A percentile compares a stretch with the other conserved stretches of the same genome.
These are phyloP conservation scores for Otolemur garnettii DNA, from an alignment of 2,113 vertebrate species.

Conservation along the genomic window DNA sequence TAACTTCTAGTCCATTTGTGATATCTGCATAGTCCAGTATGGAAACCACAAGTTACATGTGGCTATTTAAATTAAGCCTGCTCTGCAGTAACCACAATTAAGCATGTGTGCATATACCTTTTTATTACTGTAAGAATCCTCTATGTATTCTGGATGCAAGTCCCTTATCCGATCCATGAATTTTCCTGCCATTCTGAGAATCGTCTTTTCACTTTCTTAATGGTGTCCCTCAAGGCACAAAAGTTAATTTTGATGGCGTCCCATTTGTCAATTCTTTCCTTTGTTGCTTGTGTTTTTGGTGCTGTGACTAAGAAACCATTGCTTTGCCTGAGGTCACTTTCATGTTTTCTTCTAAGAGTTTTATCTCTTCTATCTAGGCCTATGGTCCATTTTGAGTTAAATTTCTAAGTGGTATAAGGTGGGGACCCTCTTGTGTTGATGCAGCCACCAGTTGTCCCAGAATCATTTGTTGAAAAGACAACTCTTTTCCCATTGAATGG, in stretches of 20 bases:
- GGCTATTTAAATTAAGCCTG: neutral
- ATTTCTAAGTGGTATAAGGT: neutral
- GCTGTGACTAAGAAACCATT: neutral
- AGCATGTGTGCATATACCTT: neutral
- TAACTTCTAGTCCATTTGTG: neutral
- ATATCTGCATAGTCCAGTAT: neutral
- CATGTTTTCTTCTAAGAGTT: neutral
- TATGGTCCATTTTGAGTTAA: neutral
- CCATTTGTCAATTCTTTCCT: neutral
- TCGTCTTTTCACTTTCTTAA: neutral
- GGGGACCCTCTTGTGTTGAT: neutral
- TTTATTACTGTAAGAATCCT: neutral
- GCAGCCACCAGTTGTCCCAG: neutral
- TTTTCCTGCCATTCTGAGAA: neutral
- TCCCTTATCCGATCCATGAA: neutral
- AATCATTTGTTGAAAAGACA: neutral
- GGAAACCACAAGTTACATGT: neutral
- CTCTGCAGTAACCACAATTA: neutral
- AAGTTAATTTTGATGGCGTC: neutral
- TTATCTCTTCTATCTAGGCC: neutral
- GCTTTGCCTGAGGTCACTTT: neutral
- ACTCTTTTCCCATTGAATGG: neutral
- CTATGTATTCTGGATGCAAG: neutral
- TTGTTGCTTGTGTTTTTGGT: neutral
- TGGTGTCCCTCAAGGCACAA: neutral